Percentiles rank a stretch among this genome's conserved stretches.
These are phyloP conservation scores for Eptesicus fuscus DNA, from an alignment of 2,113 vertebrate species.

Conservation along the genomic window DNA sequence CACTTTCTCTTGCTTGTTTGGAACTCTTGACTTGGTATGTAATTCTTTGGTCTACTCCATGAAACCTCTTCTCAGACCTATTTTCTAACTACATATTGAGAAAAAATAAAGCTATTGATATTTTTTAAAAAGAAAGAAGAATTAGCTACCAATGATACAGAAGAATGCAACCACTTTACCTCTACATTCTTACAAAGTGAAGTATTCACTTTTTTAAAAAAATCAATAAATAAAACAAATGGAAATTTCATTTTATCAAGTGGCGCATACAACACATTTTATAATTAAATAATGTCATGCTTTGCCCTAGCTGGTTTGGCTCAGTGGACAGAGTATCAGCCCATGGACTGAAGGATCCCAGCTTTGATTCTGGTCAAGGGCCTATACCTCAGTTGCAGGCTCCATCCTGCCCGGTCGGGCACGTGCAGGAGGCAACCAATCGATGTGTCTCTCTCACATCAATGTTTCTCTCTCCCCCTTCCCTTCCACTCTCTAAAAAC, in stretches of 20 bases:
- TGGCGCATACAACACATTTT: not conserved
- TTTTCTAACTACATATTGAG: conserved; percentile 57
- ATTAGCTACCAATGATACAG: not conserved
- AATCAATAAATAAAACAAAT: not conserved
- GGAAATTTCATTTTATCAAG: not conserved
- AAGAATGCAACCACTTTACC: not conserved
- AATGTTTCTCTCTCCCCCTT: too few species aligned
- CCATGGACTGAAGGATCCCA: too few species aligned
- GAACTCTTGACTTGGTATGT: conserved; percentile 68
- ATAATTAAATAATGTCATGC: too few species aligned
- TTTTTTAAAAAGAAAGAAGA: not conserved
- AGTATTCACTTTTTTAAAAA: not conserved
- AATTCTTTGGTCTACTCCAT: conserved; percentile 17
- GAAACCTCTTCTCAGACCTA: conserved; percentile 27
- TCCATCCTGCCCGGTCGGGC: too few species aligned
- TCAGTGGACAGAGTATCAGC: too few species aligned
- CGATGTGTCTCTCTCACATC: too few species aligned
- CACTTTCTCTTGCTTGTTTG: conserved; percentile 15
- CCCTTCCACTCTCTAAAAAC: too few species aligned
- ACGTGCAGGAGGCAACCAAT: too few species aligned
- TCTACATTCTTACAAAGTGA: not conserved
- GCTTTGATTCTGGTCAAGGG: too few species aligned
- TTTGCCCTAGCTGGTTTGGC: too few species aligned
- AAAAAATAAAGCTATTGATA: conserved; percentile 58
- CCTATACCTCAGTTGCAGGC: too few species aligned